Percentiles rank a stretch among this genome's conserved stretches.
Conservation (phyloP, 2,888 invertebrate genomes). For the Micoletzkya japonica region DNA sequence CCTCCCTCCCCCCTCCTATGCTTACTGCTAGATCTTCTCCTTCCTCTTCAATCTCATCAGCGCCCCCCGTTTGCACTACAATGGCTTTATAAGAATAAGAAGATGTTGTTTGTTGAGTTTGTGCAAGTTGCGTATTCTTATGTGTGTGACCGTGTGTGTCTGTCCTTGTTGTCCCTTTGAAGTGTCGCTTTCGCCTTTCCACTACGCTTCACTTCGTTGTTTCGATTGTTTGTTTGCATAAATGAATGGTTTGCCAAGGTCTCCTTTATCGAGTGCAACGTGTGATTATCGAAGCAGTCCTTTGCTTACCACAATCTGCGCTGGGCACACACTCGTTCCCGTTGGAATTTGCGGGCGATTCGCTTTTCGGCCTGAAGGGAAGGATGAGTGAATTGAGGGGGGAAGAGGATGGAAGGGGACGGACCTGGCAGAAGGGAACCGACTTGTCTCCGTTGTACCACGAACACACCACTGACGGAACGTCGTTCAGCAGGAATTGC, state of each 20-base stretch:
- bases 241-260: conserved; percentile 10
- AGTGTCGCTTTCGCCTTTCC: background rate
- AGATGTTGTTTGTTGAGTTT: conserved; percentile 6
- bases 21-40: background rate
- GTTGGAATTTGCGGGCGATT: conserved; percentile 3
- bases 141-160: too few species aligned
- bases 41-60: background rate
- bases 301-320: background rate
- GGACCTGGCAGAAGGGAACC: conserved; percentile 43
- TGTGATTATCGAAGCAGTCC: background rate
- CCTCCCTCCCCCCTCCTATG: background rate
- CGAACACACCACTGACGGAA: conserved; percentile 45
- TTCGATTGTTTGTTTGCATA: background rate
- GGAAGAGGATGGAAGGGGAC: background rate
- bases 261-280: too few species aligned
- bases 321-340: conserved; percentile 2
- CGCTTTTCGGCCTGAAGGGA: conserved; percentile 15
- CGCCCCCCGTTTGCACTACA: background rate
- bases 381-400: background rate
- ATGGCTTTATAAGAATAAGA: too few species aligned
- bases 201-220: background rate
- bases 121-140: background rate
- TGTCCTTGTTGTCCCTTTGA: background rate
- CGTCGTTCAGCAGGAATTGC: conserved; percentile 39
- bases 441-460: conserved; percentile 46